Percentiles rank a stretch among this genome's conserved stretches.
Conservation (phyloP, 2,797 vertebrate genomes). For the Coranthus polyacanthus region DNA sequence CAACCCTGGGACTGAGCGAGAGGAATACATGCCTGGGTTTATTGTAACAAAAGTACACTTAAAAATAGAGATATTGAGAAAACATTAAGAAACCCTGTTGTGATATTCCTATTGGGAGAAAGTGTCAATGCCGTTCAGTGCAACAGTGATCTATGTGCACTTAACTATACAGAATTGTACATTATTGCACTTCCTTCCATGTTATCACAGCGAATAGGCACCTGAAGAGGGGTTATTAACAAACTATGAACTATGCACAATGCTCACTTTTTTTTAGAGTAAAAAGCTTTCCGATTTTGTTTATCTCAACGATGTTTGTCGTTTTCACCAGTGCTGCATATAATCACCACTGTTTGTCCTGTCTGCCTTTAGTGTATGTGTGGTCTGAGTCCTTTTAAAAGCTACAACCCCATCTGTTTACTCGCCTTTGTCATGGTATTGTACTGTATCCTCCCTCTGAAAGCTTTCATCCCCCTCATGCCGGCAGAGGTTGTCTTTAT, state of each 20-base stretch:
- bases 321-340: slow-evolving; percentile 82
- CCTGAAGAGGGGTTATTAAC: slow-evolving; percentile 78
- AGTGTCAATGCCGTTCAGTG: slow-evolving; percentile 84
- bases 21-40: slow-evolving; percentile 72
- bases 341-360: slow-evolving; percentile 78
- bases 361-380: slow-evolving; percentile 79
- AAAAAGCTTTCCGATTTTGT: slow-evolving; percentile 81
- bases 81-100: slow-evolving; percentile 75
- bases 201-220: slow-evolving; percentile 85
- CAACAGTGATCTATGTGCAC: slow-evolving; percentile 87
- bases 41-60: slow-evolving; percentile 82
- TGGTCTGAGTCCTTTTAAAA: slow-evolving; percentile 77
- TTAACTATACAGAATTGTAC: slow-evolving; percentile 82
- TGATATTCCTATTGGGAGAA: slow-evolving; percentile 82
- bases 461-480: slow-evolving; percentile 65
- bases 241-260: slow-evolving; percentile 90
- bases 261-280: slow-evolving; percentile 86
- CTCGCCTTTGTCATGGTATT: slow-evolving; percentile 68
- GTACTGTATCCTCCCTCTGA: slow-evolving; percentile 69
- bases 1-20: slow-evolving; percentile 80
- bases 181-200: slow-evolving; percentile 87
- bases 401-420: slow-evolving; percentile 67
- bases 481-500: slow-evolving; percentile 75
- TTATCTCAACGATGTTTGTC: slow-evolving; percentile 77
- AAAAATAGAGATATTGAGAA: slow-evolving; percentile 76